Evolutionary conservation across 23 tunicate species (phyloP).

Genomic region (Halocynthia roretzi): DNA sequence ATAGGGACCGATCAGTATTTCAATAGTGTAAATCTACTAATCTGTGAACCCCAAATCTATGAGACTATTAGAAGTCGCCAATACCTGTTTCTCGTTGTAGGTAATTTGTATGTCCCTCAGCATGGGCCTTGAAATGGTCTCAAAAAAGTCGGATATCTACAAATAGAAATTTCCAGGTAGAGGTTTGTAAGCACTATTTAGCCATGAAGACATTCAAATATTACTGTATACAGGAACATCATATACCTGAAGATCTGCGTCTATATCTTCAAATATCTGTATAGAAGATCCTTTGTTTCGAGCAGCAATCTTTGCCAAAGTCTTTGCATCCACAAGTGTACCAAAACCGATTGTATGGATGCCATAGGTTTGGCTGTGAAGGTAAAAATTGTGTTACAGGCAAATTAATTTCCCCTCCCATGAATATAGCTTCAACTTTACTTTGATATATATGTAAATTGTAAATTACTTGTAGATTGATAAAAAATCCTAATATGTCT

Average conservation of each 20-base stretch:
- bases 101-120: neutral
- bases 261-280: constrained; percentile 39
- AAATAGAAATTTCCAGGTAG: neutral
- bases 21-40: too few relatives aligned
- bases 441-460: too few relatives aligned
- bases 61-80: too few relatives aligned
- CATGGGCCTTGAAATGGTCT: constrained; percentile 5
- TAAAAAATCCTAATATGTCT: too few relatives aligned
- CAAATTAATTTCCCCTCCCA: too few relatives aligned
- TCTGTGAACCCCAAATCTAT: too few relatives aligned
- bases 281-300: constrained; percentile 33
- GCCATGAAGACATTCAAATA: too few relatives aligned
- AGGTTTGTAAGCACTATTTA: too few relatives aligned
- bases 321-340: constrained; percentile 29
- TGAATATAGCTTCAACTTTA: neutral
- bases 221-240: too few relatives aligned
- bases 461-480: too few relatives aligned
- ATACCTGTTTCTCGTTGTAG: neutral
- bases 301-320: constrained; percentile 31
- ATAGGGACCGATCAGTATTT: too few relatives aligned
- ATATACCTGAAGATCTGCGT: constrained; percentile 35
- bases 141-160: neutral
- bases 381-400: too few relatives aligned
- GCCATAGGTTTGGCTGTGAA: constrained; percentile 22
- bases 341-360: constrained; percentile 54